phyloP scores from a whole-genome alignment of 2,888 invertebrate species.

The Acanthococcus lagerstroemiae region DNA sequence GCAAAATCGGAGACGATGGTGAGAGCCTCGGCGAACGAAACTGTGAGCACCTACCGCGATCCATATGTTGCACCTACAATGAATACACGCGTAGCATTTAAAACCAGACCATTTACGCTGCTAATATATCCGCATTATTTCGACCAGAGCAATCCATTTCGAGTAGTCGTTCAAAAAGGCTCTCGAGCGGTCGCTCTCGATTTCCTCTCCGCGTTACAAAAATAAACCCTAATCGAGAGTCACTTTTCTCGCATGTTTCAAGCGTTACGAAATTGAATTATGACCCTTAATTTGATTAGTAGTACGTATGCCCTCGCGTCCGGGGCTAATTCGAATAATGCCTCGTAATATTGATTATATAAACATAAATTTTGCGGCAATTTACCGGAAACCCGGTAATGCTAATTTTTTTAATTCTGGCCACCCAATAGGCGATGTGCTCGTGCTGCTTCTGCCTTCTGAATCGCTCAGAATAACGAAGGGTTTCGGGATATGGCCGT shows the following conservation, averaged over 20 bases:
- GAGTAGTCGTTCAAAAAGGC: no score
- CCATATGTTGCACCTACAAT: slow-evolving; percentile 6
- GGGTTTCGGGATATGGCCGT: no score
- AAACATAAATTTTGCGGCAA: slow-evolving; percentile 8
- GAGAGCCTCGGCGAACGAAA: not conserved
- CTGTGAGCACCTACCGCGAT: slow-evolving; percentile 3
- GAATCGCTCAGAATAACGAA: no score
- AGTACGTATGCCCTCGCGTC: not conserved
- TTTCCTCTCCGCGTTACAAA: no score
- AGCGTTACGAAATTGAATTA: no score
- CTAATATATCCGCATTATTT: slow-evolving; percentile 15
- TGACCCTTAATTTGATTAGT: no score
- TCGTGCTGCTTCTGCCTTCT: no score
- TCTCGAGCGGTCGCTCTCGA: no score
- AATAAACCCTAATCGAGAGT: no score
- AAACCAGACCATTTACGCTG: slow-evolving; percentile 4
- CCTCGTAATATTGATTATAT: slow-evolving; percentile 13
- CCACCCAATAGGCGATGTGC: no score
- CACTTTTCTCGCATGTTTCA: no score
- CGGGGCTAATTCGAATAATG: slow-evolving; percentile 16
- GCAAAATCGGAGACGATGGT: not conserved
- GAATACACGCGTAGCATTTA: slow-evolving; percentile 11
- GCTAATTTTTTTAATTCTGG: no score
- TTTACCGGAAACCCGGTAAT: not conserved
- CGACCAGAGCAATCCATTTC: slow-evolving; percentile 14